Evolutionary conservation across 1,140 invertebrate genomes (phyloP).

Genomic region (Lepidurus couesii): DNA sequence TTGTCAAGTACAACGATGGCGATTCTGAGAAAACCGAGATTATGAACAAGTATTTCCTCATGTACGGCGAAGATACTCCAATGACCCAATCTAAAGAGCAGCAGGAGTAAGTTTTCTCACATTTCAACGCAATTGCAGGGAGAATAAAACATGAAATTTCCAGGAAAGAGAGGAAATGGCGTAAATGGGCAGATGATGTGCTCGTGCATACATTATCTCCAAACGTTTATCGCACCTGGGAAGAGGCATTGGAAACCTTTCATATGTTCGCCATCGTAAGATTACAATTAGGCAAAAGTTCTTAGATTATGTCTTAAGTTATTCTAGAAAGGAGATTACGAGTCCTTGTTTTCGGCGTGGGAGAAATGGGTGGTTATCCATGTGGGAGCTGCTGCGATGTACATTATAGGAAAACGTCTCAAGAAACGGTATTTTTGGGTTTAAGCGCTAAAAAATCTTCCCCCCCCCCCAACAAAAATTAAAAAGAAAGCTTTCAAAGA

Average conservation of each 20-base stretch:
- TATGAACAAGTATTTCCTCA: constrained; percentile 92
- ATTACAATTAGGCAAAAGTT: neutral
- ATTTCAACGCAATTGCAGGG: neutral
- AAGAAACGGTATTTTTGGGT: constrained; percentile 59
- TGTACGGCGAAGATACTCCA: constrained; percentile 61
- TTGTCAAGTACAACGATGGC: constrained; percentile 60
- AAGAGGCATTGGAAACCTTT: constrained; percentile 83
- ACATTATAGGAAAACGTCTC: constrained; percentile 77
- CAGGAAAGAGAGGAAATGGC: constrained; percentile 88
- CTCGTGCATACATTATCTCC: constrained; percentile 85
- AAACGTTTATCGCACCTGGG: constrained; percentile 84
- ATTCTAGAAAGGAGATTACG: constrained; percentile 79
- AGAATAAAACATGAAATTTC: constrained; percentile 38
- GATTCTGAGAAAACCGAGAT: constrained; percentile 65
- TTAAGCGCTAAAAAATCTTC: too few species aligned
- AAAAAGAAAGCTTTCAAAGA: constrained; percentile 31
- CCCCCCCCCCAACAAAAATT: neutral
- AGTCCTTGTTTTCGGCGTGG: constrained; percentile 75
- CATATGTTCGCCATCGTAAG: constrained; percentile 76
- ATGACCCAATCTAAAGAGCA: constrained; percentile 52
- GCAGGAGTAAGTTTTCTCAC: constrained; percentile 25
- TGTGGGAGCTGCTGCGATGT: constrained; percentile 90
- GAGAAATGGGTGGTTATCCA: constrained; percentile 86
- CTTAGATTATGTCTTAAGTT: neutral
- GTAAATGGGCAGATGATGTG: constrained; percentile 86